These are phyloP conservation scores for Notoglanidium macrostoma DNA, from an alignment of 2,797 vertebrate species.

Conservation along the genomic window DNA sequence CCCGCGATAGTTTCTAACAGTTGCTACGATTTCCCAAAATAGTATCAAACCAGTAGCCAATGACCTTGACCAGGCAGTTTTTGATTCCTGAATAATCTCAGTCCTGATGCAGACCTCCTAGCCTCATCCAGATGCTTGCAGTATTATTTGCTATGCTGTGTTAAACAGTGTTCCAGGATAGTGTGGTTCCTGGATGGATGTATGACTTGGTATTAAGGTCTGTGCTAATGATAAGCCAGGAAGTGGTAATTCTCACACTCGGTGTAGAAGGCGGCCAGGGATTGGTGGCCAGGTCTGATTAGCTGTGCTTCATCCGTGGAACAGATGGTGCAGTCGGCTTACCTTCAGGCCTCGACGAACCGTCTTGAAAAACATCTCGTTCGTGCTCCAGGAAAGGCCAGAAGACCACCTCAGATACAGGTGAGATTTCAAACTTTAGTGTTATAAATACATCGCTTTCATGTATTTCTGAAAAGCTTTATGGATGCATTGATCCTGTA, in stretches of 20 bases:
- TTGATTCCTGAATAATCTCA: not conserved
- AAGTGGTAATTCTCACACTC: slow-evolving; percentile 21
- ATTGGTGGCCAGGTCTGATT: slow-evolving; percentile 66
- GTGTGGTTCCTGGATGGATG: not conserved
- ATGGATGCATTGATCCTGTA: not conserved
- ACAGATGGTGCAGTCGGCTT: slow-evolving; percentile 78
- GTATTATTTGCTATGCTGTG: not conserved
- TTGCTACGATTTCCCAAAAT: not conserved
- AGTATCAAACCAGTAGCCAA: not conserved
- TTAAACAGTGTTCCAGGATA: not conserved
- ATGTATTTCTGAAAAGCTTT: not conserved
- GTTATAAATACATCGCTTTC: too few species aligned
- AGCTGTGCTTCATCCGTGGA: slow-evolving; percentile 72
- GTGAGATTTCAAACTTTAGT: slow-evolving; percentile 26
- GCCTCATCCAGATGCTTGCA: too few species aligned
- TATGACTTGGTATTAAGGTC: slow-evolving; percentile 9
- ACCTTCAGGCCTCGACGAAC: slow-evolving; percentile 58
- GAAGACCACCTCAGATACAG: not conserved
- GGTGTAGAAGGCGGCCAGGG: slow-evolving; percentile 22
- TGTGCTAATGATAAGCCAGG: slow-evolving; percentile 10
- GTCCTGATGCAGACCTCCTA: not conserved
- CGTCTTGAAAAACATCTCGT: not conserved
- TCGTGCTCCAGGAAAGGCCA: not conserved
- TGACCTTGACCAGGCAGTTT: not conserved
- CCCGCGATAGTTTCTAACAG: not conserved